Evolutionary conservation across 1,140 invertebrate genomes (phyloP).

Genomic region (Nomia melanderi): DNA sequence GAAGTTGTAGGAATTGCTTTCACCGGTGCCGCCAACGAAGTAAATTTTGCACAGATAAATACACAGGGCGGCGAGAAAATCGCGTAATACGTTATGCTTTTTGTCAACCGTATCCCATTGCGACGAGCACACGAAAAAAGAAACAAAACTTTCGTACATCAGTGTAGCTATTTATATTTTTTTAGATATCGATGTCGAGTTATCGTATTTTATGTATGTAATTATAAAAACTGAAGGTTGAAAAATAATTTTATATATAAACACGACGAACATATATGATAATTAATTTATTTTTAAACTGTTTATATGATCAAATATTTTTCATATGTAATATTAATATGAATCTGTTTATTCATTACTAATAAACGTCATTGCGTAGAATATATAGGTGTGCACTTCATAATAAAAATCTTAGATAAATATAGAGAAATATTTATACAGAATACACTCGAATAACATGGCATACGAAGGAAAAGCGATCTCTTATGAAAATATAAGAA

Average conservation of each 20-base stretch:
- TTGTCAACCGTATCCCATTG: slow-evolving; percentile 34
- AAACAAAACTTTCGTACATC: not conserved
- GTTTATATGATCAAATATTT: no score
- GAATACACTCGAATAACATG: no score
- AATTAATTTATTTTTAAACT: no score
- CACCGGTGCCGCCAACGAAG: not conserved
- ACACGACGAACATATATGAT: no score
- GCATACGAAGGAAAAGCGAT: no score
- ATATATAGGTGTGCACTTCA: no score
- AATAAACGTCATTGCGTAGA: no score
- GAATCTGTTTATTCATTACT: no score
- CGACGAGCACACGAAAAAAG: not conserved
- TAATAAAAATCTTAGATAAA: no score
- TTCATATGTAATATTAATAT: no score
- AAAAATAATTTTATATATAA: not conserved
- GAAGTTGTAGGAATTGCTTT: slow-evolving; percentile 23
- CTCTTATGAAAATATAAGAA: no score
- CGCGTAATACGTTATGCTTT: slow-evolving; percentile 31
- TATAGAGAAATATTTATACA: no score
- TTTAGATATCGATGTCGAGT: slow-evolving; percentile 15
- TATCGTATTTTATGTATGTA: slow-evolving; percentile 21
- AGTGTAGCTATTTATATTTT: not conserved
- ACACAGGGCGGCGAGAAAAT: not conserved
- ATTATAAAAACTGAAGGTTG: not conserved
- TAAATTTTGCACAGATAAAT: slow-evolving; percentile 3